Evolutionary conservation across 2,888 invertebrate genomes (phyloP), one percentile per base, ranked within the genome.

Genomic region (Acronicta leporina): DNA sequence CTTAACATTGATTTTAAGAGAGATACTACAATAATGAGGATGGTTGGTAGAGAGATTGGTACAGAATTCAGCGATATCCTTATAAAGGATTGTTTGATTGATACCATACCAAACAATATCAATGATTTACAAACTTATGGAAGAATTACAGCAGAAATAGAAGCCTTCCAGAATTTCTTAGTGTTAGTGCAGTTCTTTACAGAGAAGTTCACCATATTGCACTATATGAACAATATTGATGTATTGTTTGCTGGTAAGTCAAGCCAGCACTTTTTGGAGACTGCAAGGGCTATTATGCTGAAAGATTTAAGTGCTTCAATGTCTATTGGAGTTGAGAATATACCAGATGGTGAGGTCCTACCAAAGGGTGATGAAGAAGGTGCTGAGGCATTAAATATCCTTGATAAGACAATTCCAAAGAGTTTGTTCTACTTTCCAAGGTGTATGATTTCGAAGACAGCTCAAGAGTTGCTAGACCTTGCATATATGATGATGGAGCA

Each of bases 271-370:
- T 96, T 97, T 68, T 87, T 97, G 56, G 95, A 95, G 57, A 94
- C 93, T 50, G 97, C 98, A 0, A 94, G 96, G 40, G 92, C 89
- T 63, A 96, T 98, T 46, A 97, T 98, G 96, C 95, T 96, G 54
- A 97, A 97, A 81, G 97, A 98, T 87, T 94, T 98, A 53, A 97
- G 98, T 86, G 95, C 96, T 69, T 96, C 96, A 76, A 95, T 96
- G 83, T 89, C 94, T 10, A 93, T 96, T 68, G 95, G 95, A 0
- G 93, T 95, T 1, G 94, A 94, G 55, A 93, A 85, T 49, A 85
- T 92, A 65, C 89, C 90, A 0, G 86, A 83, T 6, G 67, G 9
- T 0, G 35, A 68, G 2, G 42, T 61, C 5, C 38, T 59, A 20
- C 20, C 54, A 20, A 72, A 61, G 35, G 52, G 68, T 16, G 48